A percentile compares a stretch with the other conserved stretches of the same genome.
These are phyloP conservation scores for Taenioides sp. DNA, from an alignment of 2,797 vertebrate genomes.

Conservation along the genomic window DNA sequence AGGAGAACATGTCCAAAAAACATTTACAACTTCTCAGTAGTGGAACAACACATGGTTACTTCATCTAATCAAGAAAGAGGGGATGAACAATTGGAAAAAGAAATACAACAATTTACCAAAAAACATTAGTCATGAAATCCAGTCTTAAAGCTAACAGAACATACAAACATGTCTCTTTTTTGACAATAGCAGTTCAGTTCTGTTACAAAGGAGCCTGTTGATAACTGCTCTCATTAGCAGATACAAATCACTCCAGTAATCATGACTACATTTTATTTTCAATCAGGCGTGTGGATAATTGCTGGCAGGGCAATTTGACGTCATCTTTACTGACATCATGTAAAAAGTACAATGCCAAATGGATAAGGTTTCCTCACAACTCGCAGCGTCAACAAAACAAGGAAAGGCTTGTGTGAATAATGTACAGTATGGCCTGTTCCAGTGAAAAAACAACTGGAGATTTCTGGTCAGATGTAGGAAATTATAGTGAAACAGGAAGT, in stretches of 20 bases:
- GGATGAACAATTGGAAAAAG: slow-evolving; percentile 18
- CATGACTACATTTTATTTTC: slow-evolving; percentile 34
- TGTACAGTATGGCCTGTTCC: background rate
- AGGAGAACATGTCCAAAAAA: slow-evolving; percentile 12
- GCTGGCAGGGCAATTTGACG: slow-evolving; percentile 16
- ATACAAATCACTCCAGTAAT: slow-evolving; percentile 38
- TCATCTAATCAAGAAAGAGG: slow-evolving; percentile 24
- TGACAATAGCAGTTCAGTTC: slow-evolving; percentile 19
- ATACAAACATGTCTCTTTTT: slow-evolving; percentile 21
- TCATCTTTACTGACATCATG: slow-evolving; percentile 16
- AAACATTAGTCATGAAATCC: slow-evolving; percentile 47
- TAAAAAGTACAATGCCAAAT: background rate
- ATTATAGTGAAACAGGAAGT: background rate
- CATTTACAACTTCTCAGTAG: slow-evolving; percentile 23
- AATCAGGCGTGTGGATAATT: slow-evolving; percentile 38
- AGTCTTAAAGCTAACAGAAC: slow-evolving; percentile 24
- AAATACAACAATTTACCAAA: slow-evolving; percentile 31
- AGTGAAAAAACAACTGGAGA: background rate
- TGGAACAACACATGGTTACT: slow-evolving; percentile 47
- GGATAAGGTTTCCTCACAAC: background rate
- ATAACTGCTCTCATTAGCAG: slow-evolving; percentile 20
- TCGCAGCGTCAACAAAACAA: background rate
- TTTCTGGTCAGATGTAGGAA: background rate
- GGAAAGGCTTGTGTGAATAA: background rate
- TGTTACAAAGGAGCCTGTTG: background rate